Evolutionary conservation across 2,888 invertebrate genomes (phyloP).

Genomic region (Fissipunctia ypsillon): DNA sequence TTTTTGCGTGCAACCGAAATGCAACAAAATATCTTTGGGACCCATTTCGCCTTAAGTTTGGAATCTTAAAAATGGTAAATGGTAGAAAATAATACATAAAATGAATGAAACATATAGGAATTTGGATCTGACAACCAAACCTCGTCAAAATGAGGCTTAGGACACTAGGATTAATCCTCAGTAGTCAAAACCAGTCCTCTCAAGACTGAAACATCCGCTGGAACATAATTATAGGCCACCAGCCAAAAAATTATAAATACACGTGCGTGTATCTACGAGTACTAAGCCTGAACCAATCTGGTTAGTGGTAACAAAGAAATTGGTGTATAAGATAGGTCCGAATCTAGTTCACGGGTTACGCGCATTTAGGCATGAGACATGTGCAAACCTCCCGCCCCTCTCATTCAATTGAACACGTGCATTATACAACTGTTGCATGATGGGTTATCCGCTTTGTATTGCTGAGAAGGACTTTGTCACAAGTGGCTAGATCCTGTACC

Average conservation of each 20-base stretch:
- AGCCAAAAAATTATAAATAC: background rate
- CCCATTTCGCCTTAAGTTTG: too few relatives aligned
- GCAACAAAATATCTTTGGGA: too few relatives aligned
- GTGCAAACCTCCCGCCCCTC: slow-evolving; percentile 48
- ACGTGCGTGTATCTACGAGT: slow-evolving; percentile 1
- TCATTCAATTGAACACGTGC: slow-evolving; percentile 49
- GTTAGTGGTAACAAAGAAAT: slow-evolving; percentile 11
- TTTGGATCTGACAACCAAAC: background rate
- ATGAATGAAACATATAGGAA: too few relatives aligned
- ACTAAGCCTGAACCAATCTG: slow-evolving; percentile 7
- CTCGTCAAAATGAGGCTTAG: background rate
- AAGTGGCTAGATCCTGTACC: slow-evolving; percentile 52
- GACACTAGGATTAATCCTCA: background rate
- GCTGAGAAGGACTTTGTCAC: slow-evolving; percentile 43
- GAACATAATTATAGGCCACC: background rate
- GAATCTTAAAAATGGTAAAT: background rate
- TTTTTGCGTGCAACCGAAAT: too few relatives aligned
- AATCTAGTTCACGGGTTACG: slow-evolving; percentile 25
- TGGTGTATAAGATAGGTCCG: slow-evolving; percentile 8
- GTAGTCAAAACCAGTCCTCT: background rate
- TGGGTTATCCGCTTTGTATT: slow-evolving; percentile 47
- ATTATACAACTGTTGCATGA: slow-evolving; percentile 47
- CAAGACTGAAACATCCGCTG: background rate
- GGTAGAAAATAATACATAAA: too few relatives aligned
- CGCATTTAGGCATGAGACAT: slow-evolving; percentile 39